Evolutionary conservation across 1,140 invertebrate genomes (phyloP).

Genomic region (Zelostemma sp.): DNA sequence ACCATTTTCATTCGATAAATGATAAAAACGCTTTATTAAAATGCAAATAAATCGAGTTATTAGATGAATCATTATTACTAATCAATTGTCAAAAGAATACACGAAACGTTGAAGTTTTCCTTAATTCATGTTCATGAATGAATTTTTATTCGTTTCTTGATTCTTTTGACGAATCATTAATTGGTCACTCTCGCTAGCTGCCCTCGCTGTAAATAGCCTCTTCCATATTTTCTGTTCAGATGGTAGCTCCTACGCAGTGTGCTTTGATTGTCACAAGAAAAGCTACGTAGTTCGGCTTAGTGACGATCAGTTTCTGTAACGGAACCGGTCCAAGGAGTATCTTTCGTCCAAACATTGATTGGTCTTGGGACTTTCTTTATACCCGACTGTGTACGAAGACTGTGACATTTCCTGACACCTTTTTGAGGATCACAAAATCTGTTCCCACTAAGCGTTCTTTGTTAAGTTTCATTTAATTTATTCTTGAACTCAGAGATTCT

Average conservation of each 20-base stretch:
- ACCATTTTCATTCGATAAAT: too few species aligned
- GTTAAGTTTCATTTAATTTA: too few species aligned
- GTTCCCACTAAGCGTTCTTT: too few species aligned
- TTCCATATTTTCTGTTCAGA: slow-evolving; percentile 66
- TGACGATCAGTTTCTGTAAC: slow-evolving; percentile 64
- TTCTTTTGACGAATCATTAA: not conserved
- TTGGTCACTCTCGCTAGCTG: slow-evolving; percentile 40
- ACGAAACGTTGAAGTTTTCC: too few species aligned
- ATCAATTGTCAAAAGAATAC: not conserved
- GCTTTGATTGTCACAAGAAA: slow-evolving; percentile 68
- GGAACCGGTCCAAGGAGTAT: slow-evolving; percentile 37
- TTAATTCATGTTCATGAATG: too few species aligned
- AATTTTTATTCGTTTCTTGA: not conserved
- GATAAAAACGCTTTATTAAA: too few species aligned
- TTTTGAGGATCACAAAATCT: too few species aligned
- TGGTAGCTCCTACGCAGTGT: slow-evolving; percentile 65
- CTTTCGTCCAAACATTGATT: slow-evolving; percentile 35
- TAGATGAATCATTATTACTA: too few species aligned
- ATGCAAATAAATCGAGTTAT: too few species aligned
- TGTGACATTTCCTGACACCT: slow-evolving; percentile 8
- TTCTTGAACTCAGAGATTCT: too few species aligned
- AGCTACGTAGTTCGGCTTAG: slow-evolving; percentile 67
- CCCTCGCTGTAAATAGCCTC: slow-evolving; percentile 61
- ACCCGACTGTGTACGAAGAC: slow-evolving; percentile 40
- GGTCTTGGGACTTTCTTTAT: slow-evolving; percentile 26